Evolutionary conservation across 1,140 invertebrate species (phyloP).

Genomic region (Trichonephila clavipes): DNA sequence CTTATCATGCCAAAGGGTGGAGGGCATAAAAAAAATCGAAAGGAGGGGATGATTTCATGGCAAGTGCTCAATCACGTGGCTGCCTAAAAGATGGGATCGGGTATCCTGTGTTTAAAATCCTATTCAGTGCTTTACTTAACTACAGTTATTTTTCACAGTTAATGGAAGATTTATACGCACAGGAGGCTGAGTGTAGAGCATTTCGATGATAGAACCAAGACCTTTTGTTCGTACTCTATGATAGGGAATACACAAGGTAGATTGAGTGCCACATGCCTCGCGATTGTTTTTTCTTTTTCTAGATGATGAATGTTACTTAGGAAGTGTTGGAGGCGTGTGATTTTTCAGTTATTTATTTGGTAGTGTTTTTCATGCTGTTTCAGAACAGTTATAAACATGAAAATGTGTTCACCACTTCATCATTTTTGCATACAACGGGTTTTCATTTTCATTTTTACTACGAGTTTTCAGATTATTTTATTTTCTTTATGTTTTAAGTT

Average conservation of each 20-base stretch:
- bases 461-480: too few species aligned
- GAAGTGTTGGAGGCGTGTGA: neutral
- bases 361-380: neutral
- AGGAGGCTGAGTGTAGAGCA: neutral
- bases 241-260: neutral
- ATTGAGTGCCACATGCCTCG: neutral
- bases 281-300: neutral
- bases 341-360: neutral
- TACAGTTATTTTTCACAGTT: conserved; percentile 21
- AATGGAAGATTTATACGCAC: conserved; percentile 46
- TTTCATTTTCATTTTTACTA: too few species aligned
- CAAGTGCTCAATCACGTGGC: conserved; percentile 35
- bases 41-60: neutral
- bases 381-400: too few species aligned
- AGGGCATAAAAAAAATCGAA: neutral
- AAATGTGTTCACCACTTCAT: too few species aligned
- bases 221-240: conserved; percentile 18
- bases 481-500: too few species aligned
- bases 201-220: conserved; percentile 1
- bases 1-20: neutral
- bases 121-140: conserved; percentile 38
- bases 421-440: too few species aligned
- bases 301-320: neutral
- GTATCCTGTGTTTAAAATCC: conserved; percentile 30
- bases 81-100: conserved; percentile 8